Conservation (phyloP, 1,140 invertebrate genomes). For the Drosophila trapezifrons region DNA sequence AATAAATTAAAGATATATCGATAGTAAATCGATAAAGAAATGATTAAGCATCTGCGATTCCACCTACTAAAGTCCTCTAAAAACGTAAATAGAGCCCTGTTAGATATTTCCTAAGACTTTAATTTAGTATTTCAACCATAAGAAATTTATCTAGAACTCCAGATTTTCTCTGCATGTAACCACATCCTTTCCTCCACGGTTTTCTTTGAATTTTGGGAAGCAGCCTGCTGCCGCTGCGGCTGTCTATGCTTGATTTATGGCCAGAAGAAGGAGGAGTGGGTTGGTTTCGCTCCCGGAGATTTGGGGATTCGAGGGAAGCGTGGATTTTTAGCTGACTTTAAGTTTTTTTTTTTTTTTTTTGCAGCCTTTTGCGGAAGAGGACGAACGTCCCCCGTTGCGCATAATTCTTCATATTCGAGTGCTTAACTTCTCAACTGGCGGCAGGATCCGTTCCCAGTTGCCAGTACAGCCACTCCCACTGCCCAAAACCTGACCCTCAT, state of each 20-base stretch:
- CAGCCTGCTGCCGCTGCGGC: conserved; percentile 28
- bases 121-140: too few relatives aligned
- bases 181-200: background rate
- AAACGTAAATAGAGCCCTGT: too few relatives aligned
- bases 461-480: background rate
- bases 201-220: conserved; percentile 17
- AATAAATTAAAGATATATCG: too few relatives aligned
- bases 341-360: conserved; percentile 37
- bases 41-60: too few relatives aligned
- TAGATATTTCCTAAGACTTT: too few relatives aligned
- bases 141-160: too few relatives aligned
- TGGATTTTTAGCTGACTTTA: conserved; percentile 56
- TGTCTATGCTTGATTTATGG: conserved; percentile 62
- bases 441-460: conserved; percentile 26
- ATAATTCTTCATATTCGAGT: conserved; percentile 79
- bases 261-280: background rate
- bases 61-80: too few relatives aligned
- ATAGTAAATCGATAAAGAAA: too few relatives aligned
- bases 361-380: conserved; percentile 1
- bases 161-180: conserved; percentile 6
- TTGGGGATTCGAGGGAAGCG: background rate
- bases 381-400: conserved; percentile 64
- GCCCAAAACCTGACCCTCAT: conserved; percentile 19
- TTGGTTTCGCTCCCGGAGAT: background rate
- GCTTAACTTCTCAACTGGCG: conserved; percentile 65